Conservation (phyloP, 2,888 invertebrate species). For the Mythimna impura region DNA sequence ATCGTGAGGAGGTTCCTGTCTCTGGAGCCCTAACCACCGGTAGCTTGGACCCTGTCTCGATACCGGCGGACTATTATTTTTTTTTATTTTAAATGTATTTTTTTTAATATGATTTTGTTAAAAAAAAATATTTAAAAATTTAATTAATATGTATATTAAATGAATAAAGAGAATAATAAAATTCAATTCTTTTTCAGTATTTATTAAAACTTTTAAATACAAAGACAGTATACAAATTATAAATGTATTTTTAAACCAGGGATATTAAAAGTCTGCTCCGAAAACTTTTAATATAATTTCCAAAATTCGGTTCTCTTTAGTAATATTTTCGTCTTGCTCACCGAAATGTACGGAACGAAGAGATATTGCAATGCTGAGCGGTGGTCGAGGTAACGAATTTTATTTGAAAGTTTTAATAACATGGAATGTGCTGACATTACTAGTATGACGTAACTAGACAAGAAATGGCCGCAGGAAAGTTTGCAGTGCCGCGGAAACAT, state of each 20-base stretch:
- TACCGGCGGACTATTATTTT: too few species aligned
- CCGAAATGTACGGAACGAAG: conserved; percentile 22
- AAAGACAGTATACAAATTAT: neutral
- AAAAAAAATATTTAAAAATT: too few species aligned
- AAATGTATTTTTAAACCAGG: conserved; percentile 6
- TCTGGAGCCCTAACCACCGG: too few species aligned
- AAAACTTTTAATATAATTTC: conserved; percentile 39
- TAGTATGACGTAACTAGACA: too few species aligned
- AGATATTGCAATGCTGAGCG: neutral
- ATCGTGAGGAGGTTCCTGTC: too few species aligned
- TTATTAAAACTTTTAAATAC: neutral
- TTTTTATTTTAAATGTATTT: too few species aligned
- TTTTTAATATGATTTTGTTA: too few species aligned
- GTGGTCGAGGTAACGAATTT: neutral
- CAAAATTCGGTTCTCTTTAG: neutral
- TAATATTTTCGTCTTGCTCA: conserved; percentile 6
- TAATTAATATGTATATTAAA: too few species aligned
- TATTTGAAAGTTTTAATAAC: neutral
- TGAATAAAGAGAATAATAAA: too few species aligned
- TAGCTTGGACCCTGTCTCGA: too few species aligned
- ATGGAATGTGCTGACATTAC: neutral
- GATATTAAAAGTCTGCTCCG: conserved; percentile 29
- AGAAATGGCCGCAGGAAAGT: too few species aligned
- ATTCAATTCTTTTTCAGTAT: neutral
- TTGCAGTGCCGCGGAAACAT: too few species aligned